Evolutionary conservation across 2,888 invertebrate genomes (phyloP).

Genomic region (Drosophila lutescens): DNA sequence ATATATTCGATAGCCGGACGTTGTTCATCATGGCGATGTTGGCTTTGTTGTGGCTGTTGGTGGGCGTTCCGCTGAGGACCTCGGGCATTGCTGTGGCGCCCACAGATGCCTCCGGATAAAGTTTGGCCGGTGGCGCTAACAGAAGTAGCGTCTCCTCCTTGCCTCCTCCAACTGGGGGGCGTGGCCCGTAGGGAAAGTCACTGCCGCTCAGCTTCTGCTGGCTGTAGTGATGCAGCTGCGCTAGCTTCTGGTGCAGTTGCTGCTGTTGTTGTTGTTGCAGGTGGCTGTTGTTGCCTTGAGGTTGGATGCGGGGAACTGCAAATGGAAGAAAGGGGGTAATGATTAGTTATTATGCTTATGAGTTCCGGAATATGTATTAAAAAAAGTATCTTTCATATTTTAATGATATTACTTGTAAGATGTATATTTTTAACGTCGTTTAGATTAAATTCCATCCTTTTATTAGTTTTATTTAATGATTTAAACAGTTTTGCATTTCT

Average conservation of each 20-base stretch:
- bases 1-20: slow-evolving; percentile 80
- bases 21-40: slow-evolving; percentile 68
- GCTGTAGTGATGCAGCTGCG: slow-evolving; percentile 36
- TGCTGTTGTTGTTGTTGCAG: slow-evolving; percentile 38
- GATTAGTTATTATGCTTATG: not conserved
- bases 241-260: slow-evolving; percentile 44
- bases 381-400: too few relatives aligned
- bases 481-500: too few relatives aligned
- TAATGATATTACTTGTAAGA: too few relatives aligned
- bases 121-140: slow-evolving; percentile 28
- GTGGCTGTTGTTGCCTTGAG: slow-evolving; percentile 41
- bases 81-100: slow-evolving; percentile 68
- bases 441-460: too few relatives aligned
- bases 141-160: slow-evolving; percentile 26
- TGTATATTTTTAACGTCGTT: too few relatives aligned
- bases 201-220: slow-evolving; percentile 41
- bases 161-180: slow-evolving; percentile 10
- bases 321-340: not conserved
- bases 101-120: slow-evolving; percentile 36
- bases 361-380: too few relatives aligned
- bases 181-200: slow-evolving; percentile 35
- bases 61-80: slow-evolving; percentile 69
- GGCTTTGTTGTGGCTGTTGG: slow-evolving; percentile 66
- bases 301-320: slow-evolving; percentile 31
- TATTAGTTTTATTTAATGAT: too few relatives aligned